A percentile compares a stretch with the other conserved stretches of the same genome.
phyloP scores from a whole-genome alignment of 2,888 invertebrate species.

The Coelogynopora nodosa region DNA sequence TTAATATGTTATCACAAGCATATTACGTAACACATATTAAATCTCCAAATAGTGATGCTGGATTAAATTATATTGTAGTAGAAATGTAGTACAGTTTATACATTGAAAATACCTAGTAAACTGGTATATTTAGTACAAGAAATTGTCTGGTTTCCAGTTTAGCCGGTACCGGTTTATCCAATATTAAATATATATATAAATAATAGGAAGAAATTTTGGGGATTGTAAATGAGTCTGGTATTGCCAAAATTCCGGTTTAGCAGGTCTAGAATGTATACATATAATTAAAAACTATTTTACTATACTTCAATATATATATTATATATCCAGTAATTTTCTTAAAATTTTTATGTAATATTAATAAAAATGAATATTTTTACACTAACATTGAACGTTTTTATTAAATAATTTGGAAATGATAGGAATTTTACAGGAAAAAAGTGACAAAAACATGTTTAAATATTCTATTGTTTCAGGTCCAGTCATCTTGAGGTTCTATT shows the following conservation, averaged over 20 bases:
- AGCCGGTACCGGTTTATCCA: neutral
- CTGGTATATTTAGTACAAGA: neutral
- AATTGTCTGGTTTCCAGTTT: neutral
- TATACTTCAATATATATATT: too few species aligned
- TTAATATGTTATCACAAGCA: neutral
- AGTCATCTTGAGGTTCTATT: neutral
- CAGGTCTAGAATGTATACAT: too few species aligned
- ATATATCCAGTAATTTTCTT: neutral
- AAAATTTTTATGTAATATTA: neutral
- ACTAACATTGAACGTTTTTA: neutral
- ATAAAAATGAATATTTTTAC: neutral
- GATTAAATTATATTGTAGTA: neutral
- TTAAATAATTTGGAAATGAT: neutral
- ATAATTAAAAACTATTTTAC: too few species aligned
- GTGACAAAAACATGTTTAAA: neutral
- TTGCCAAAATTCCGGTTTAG: neutral
- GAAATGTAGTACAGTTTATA: neutral
- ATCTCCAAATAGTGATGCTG: neutral
- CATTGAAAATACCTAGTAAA: neutral
- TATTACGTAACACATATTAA: neutral
- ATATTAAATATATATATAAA: neutral
- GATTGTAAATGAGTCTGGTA: neutral
- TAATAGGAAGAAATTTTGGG: neutral
- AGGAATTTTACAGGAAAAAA: neutral
- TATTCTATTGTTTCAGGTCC: neutral